Base-by-base conservation (phyloP, 2,888 invertebrate genomes). In the Ophion ventricosus region DNA sequence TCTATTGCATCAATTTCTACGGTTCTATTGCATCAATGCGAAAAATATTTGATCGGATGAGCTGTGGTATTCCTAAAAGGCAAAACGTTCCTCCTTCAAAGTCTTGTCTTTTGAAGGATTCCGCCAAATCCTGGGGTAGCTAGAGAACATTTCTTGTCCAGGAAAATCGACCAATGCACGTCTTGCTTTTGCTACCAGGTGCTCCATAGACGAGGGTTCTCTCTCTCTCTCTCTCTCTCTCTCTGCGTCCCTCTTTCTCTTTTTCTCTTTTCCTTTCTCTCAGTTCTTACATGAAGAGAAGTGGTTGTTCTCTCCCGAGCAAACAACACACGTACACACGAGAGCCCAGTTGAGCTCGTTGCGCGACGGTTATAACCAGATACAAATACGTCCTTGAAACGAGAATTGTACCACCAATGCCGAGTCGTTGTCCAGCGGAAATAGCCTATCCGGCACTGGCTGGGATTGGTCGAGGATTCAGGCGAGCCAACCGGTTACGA, bases 391-490 rank as follows among this genome's bases (percentile, higher is more conserved):
- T 81, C 84, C 84, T 84, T 84, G 80, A 84, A 73, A 67, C 76
- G 72, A 63, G 54, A 72, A 73, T 80, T 57, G 57, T 80, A 64
- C 80, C 43, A 80, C 83, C 83, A 84, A 84, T 84, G 77, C 73
- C 26, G 77, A 49, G 74, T 69, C 69, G 73, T 77, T 70, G 86
- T 88, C 87, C 87, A 88, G 83, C 88, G 88, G 91, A 90, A 91
- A 85, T 87, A 88, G 86, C 91, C 90, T 89, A 91, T 91, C 90
- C 87, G 80, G 61, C 63, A 64, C 63, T 49, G 75, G 67, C 64
- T 78, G 63, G 57, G n/a, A n/a, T n/a, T 69, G 26, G 57, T 57
- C 40, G 72, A 61, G 74, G n/a, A n/a, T n/a, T n/a, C 8, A 43
- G 11, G 26, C 49, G 63, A 70, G 23, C 66, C 49, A n/a, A 67